These are phyloP conservation scores for Macroramphosus scolopax DNA, from an alignment of 2,797 vertebrate genomes.

Conservation along the genomic window DNA sequence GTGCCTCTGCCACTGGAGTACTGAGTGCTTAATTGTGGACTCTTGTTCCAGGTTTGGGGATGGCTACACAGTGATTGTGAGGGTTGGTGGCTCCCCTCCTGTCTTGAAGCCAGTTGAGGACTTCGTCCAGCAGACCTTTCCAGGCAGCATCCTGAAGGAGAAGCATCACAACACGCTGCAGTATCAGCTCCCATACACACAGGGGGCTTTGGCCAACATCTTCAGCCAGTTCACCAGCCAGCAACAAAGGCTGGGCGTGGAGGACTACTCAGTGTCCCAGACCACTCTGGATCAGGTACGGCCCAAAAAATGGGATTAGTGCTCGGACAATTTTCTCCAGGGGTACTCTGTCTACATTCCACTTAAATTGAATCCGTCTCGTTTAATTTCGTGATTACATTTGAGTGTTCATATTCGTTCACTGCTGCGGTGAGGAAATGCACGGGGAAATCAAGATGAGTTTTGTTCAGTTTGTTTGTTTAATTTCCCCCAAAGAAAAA, in stretches of 20 bases:
- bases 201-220: slow-evolving; percentile 88
- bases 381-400: too few relatives aligned
- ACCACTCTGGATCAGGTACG: slow-evolving; percentile 97
- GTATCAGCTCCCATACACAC: slow-evolving; percentile 87
- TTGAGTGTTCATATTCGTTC: too few relatives aligned
- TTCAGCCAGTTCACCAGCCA: slow-evolving; percentile 88
- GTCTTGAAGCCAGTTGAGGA: slow-evolving; percentile 86
- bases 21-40: not conserved
- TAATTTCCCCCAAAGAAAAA: too few relatives aligned
- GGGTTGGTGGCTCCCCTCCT: slow-evolving; percentile 83
- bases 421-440: too few relatives aligned
- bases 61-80: slow-evolving; percentile 91
- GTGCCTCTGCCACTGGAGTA: too few relatives aligned
- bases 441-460: too few relatives aligned
- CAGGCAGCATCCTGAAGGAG: slow-evolving; percentile 90
- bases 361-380: too few relatives aligned
- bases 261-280: slow-evolving; percentile 98
- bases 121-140: slow-evolving; percentile 85
- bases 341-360: too few relatives aligned
- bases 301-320: not conserved
- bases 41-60: slow-evolving; percentile 89
- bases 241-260: slow-evolving; percentile 85
- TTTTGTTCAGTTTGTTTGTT: too few relatives aligned
- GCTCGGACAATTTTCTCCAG: too few relatives aligned
- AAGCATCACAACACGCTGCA: slow-evolving; percentile 96